These are phyloP conservation scores for Ophonus ardosiacus DNA, from an alignment of 2,888 invertebrate genomes.

Conservation along the genomic window DNA sequence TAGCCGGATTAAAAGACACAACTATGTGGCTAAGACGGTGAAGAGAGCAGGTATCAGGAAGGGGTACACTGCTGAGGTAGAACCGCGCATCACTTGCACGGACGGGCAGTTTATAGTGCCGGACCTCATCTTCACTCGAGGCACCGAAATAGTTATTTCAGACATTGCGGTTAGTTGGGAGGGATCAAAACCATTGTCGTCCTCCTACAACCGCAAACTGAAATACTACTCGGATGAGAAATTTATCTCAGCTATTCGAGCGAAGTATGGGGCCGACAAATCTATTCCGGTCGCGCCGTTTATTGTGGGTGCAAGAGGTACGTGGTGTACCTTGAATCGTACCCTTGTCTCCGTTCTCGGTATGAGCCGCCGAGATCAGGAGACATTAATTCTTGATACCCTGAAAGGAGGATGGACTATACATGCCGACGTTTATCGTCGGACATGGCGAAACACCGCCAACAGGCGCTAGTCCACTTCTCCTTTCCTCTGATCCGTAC, in stretches of 20 bases:
- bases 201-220: not conserved
- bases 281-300: no score
- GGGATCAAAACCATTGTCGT: not conserved
- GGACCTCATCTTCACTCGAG: not conserved
- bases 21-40: not conserved
- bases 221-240: not conserved
- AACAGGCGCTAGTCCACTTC: no score
- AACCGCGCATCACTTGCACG: not conserved
- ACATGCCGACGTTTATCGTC: slow-evolving; percentile 16
- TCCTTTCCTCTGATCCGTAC: no score
- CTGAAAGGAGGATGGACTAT: no score
- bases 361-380: no score
- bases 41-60: not conserved
- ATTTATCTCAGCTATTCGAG: not conserved
- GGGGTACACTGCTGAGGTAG: not conserved
- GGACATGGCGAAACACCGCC: not conserved
- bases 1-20: not conserved
- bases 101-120: not conserved
- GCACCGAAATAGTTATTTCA: not conserved
- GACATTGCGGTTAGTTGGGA: slow-evolving; percentile 2
- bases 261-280: not conserved
- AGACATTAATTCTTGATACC: not conserved
- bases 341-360: not conserved
- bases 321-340: not conserved
- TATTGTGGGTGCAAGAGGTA: not conserved